A percentile compares a stretch with the other conserved stretches of the same genome.
Evolutionary conservation across 1,140 invertebrate genomes (phyloP).

Genomic region (Leptinotarsa defecta): DNA sequence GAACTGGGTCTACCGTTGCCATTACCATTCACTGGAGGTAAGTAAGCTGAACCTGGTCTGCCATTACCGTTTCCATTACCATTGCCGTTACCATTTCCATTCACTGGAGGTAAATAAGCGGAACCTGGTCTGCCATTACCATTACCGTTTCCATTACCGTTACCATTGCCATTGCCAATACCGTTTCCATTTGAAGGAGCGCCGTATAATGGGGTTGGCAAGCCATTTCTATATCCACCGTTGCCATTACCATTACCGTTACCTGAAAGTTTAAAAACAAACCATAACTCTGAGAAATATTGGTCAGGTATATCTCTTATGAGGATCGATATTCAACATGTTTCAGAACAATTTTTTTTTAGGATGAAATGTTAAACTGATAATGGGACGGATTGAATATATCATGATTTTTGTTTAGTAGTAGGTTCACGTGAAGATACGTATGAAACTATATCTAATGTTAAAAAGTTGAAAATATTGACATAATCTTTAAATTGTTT

Average conservation of each 20-base stretch:
- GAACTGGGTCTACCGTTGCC: conserved; percentile 36
- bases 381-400: no score
- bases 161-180: conserved; percentile 30
- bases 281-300: no score
- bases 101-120: conserved; percentile 38
- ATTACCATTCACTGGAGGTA: conserved; percentile 29
- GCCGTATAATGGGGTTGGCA: conserved; percentile 24
- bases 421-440: no score
- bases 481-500: no score
- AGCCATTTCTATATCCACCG: conserved; percentile 35
- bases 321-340: no score
- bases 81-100: conserved; percentile 33
- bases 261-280: background rate
- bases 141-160: conserved; percentile 18
- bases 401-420: no score
- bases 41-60: conserved; percentile 27
- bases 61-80: conserved; percentile 36
- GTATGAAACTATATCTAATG: no score
- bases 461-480: no score
- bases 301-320: no score
- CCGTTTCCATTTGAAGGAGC: conserved; percentile 38
- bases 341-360: no score
- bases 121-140: conserved; percentile 30
- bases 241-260: conserved; percentile 36
- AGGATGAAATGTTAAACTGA: no score